phyloP scores from a whole-genome alignment of 2,888 invertebrate genomes.

The Nomada flava region DNA sequence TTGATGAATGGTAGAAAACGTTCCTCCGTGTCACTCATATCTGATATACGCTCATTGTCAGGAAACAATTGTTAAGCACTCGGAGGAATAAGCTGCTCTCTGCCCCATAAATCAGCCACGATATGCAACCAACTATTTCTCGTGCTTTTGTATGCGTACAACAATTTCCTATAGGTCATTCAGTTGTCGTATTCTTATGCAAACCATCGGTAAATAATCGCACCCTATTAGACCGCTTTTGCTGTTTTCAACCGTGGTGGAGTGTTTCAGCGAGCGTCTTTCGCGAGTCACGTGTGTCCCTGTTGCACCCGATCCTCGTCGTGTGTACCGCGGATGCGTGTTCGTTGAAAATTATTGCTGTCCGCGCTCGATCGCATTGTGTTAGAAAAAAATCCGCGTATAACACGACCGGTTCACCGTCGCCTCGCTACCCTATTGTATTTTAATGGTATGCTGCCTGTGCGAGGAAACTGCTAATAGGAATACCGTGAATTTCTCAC shows the following conservation, averaged over 20 bases:
- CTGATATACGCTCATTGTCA: conserved; percentile 73
- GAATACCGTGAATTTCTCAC: conserved; percentile 51
- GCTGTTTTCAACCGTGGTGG: conserved; percentile 21
- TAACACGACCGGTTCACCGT: conserved; percentile 34
- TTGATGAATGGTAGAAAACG: conserved; percentile 74
- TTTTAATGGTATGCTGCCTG: conserved; percentile 48
- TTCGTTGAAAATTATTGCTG: conserved; percentile 50
- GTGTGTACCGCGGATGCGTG: conserved; percentile 44
- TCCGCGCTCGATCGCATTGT: conserved; percentile 33
- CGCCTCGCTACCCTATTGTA: conserved; percentile 50
- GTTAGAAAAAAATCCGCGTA: conserved; percentile 39
- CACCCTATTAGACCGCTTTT: conserved; percentile 64
- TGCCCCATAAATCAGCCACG: conserved; percentile 68
- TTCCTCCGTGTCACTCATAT: conserved; percentile 72
- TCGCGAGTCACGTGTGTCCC: background rate
- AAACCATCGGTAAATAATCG: conserved; percentile 68
- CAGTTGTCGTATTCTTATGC: conserved; percentile 65
- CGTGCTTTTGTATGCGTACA: conserved; percentile 54
- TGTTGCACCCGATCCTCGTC: conserved; percentile 14
- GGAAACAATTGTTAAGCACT: conserved; percentile 72
- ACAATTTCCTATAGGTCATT: conserved; percentile 72
- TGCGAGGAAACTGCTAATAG: conserved; percentile 25
- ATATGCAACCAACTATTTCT: conserved; percentile 68
- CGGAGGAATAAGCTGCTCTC: conserved; percentile 66
- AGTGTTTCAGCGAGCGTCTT: background rate